Base-by-base conservation (phyloP, 92 coral and sea anemone genomes). In the Actinostola sp. region DNA sequence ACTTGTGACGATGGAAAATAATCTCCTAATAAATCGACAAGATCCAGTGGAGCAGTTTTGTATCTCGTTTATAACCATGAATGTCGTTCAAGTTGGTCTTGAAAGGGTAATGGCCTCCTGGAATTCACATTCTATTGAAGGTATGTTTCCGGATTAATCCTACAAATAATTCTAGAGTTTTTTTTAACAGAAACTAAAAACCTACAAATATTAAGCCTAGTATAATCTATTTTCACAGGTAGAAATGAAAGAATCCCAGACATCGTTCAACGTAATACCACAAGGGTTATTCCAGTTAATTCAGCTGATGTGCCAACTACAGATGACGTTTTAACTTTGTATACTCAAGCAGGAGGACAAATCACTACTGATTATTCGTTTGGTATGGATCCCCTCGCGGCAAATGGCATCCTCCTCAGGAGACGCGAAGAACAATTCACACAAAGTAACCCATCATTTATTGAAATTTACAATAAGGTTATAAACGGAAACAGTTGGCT, bases 91-190 rank as follows among this genome's bases (percentile, higher is more conserved):
- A 27, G 85, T 85, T 73, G 86, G 86, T 45, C 24, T 80, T 2
- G 45, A 65, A 73, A 70, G 78, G 28, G 69, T 76, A 1, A 45
- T 70, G 13, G 69, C 44, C 17, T 83, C 92, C n/a, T 76, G 92
- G 88, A 82, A 82, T 72, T 48, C 62, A 25, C 92, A 82, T 86
- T 42, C 88, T 35, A 70, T 86, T 13, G 88, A 82, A 61, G 91
- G 85, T 87, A 70, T 19, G 15, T 46, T 2, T 36, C 4, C 11
- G 11, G 42, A 36, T 36, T 4, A 11, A 36, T 36, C 4, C 6
- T 4, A 4, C 4, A 11, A 36, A 6, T 6, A 17, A 46, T 46
- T 13, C 21, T 43, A 28, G 28, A 27, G 10, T 16, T 11, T 33
- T 60, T 10, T 16, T 23, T 50, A 61, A 61, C 8, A 39, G 45